Evolutionary conservation across 2,113 vertebrate species (phyloP).

Genomic region (Cavia porcellus): DNA sequence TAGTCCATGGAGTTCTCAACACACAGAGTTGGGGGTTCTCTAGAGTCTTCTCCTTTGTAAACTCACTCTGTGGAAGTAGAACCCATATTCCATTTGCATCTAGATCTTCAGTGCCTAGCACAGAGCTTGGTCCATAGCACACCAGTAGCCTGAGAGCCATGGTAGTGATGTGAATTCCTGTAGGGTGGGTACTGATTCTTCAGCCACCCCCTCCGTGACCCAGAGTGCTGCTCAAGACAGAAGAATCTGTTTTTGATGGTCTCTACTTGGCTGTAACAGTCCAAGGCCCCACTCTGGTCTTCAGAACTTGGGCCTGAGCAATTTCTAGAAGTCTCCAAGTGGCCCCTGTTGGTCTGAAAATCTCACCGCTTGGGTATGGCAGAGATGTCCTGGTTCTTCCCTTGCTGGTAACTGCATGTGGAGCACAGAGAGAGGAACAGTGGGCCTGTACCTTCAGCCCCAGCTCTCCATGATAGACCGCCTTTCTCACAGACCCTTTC

Average conservation of each 20-base stretch:
- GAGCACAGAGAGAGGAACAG: conserved; percentile 34
- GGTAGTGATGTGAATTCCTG: neutral
- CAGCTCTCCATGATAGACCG: conserved; percentile 77
- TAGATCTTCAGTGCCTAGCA: neutral
- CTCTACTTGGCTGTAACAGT: neutral
- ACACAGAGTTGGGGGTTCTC: neutral
- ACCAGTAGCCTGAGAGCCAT: neutral
- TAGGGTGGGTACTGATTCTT: neutral
- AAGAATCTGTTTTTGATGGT: neutral
- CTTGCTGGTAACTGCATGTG: neutral
- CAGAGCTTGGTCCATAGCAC: neutral
- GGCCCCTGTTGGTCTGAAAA: neutral
- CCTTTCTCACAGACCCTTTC: conserved; percentile 83
- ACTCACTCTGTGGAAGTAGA: neutral
- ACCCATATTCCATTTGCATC: neutral
- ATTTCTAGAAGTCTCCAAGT: neutral
- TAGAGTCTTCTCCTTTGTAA: neutral
- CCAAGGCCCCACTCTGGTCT: neutral
- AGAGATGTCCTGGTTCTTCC: conserved; percentile 45
- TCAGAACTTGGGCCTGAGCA: neutral
- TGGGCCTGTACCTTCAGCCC: conserved; percentile 57
- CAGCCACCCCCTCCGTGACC: neutral
- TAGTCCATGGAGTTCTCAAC: neutral
- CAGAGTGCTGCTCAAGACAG: neutral
- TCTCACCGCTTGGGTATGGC: neutral